phyloP scores from a whole-genome alignment of 2,797 vertebrate species.

The Salmo trutta region DNA sequence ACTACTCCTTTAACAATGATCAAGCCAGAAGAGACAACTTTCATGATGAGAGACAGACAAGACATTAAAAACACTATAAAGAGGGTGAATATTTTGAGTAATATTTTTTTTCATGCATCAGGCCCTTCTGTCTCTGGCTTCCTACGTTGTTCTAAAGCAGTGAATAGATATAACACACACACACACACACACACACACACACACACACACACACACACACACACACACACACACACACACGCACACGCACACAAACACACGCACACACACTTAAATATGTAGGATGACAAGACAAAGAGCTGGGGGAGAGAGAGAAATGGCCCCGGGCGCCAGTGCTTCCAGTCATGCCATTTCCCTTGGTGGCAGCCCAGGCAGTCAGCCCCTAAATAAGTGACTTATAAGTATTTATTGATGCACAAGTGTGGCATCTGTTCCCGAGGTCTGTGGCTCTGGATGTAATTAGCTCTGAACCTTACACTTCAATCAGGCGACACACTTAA shows the following conservation, averaged over 20 bases:
- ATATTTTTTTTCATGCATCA: conserved; percentile 56
- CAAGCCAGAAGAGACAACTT: conserved; percentile 62
- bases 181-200: no score
- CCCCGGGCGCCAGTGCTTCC: conserved; percentile 76
- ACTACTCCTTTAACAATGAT: conserved; percentile 58
- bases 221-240: no score
- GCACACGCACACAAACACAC: no score
- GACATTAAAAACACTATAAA: conserved; percentile 73
- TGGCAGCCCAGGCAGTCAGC: conserved; percentile 79
- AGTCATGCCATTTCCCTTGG: conserved; percentile 83
- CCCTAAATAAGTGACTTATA: conserved; percentile 85
- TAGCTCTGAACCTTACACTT: conserved; percentile 77
- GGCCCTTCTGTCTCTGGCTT: conserved; percentile 70
- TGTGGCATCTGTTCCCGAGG: conserved; percentile 80
- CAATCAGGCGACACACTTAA: conserved; percentile 76
- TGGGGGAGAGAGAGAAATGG: conserved; percentile 56
- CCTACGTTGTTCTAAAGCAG: conserved; percentile 76
- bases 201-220: no score
- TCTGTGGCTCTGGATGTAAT: conserved; percentile 74
- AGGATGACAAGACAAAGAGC: conserved; percentile 84
- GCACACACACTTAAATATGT: conserved; percentile 67
- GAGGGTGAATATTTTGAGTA: conserved; percentile 74
- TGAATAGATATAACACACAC: conserved; percentile 71
- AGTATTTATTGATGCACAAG: conserved; percentile 84
- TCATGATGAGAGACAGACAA: conserved; percentile 66